Base-by-base conservation (phyloP, 2,113 vertebrate species). In the Cervus canadensis region DNA sequence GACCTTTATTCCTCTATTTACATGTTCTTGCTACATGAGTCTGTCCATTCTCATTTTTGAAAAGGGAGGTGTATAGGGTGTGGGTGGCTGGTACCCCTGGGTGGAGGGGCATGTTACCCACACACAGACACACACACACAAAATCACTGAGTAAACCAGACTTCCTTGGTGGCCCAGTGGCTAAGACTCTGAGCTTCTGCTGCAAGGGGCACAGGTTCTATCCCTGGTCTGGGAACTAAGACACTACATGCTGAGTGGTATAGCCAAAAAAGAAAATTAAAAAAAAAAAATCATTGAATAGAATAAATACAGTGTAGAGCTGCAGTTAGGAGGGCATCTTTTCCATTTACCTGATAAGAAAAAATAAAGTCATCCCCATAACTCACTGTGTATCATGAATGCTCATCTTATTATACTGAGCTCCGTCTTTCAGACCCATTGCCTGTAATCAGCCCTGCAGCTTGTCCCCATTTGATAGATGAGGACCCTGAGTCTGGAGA, bases 21-120 rank as follows among this genome's bases (percentile, higher is more conserved):
- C 6, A 5, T 88, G 11, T 43, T 84, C 50, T 96, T 96, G 36
- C 36, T 95, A 83, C 40, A 88, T 79, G 28, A 87, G 5, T 52
- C 60, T 89, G 13, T 40, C 13, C 28, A 83, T n/a, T 83, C 15
- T 67, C 64, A 86, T 67, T 93, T 93, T 84, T 71, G 50, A 71
- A 6, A 62, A 91, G 8, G 85, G 2, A 9, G 52, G 1, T 92
- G 59, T 71, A 43, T 1, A 8, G 6, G 7, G 14, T 43, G 1
- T 2, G n/a, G 19, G 45, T 74, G 52, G 2, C 10, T 74, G 21
- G 14, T 28, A 50, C 19, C 81, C 16, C 23, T 10, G 14, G 13
- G 5, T 59, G 13, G 52, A 67, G 36, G 26, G 14, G 74, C 8
- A 6, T 87, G 26, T 23, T 25, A 19, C 11, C 4, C 28, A 48